Evolutionary conservation across 2,888 invertebrate species (phyloP).

Genomic region (Tyria jacobaeae): DNA sequence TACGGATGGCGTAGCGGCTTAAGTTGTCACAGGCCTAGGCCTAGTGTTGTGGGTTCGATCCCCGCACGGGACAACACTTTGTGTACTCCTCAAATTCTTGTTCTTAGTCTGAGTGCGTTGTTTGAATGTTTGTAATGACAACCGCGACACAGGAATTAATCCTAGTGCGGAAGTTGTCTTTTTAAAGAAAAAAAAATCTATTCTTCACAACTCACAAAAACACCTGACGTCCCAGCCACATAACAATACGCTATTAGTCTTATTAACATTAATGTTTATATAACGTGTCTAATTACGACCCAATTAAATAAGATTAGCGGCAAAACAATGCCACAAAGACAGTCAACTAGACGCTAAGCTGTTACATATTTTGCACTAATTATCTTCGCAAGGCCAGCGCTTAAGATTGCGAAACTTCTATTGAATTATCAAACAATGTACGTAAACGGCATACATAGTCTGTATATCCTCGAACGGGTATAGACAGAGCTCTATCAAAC

Average conservation of each 20-base stretch:
- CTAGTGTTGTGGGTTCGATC: too few relatives aligned
- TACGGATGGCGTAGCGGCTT: too few relatives aligned
- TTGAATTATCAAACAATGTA: conserved; percentile 19
- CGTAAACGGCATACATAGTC: not conserved
- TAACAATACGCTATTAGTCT: not conserved
- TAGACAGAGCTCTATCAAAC: too few relatives aligned
- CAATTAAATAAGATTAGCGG: conserved; percentile 7
- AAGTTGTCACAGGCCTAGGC: too few relatives aligned
- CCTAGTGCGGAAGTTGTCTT: too few relatives aligned
- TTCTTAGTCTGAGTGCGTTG: too few relatives aligned
- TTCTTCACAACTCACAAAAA: not conserved
- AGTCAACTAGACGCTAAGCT: conserved; percentile 23
- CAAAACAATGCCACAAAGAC: conserved; percentile 12
- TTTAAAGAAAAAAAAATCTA: not conserved
- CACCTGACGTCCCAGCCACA: not conserved
- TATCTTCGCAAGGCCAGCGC: conserved; percentile 35
- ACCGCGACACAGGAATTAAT: too few relatives aligned
- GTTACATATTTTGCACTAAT: conserved; percentile 44
- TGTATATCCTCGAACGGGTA: too few relatives aligned
- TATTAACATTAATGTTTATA: not conserved
- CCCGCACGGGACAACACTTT: too few relatives aligned
- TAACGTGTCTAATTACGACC: not conserved
- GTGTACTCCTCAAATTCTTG: too few relatives aligned
- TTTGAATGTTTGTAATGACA: too few relatives aligned
- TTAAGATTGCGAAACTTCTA: conserved; percentile 24